phyloP scores from a whole-genome alignment of 2,113 vertebrate genomes.

The Cynopterus brachyotis region DNA sequence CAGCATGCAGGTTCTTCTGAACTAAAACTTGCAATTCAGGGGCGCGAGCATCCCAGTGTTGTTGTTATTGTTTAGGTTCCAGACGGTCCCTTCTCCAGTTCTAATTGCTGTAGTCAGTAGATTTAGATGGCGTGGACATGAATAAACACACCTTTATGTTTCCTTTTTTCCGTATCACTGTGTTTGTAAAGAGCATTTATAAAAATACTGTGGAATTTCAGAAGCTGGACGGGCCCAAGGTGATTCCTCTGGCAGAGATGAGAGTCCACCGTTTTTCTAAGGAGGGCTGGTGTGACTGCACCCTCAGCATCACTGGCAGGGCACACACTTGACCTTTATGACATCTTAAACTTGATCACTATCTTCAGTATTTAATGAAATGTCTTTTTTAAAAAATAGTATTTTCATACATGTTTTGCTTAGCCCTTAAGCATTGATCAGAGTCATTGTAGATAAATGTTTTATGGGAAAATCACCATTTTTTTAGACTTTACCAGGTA shows the following conservation, averaged over 20 bases:
- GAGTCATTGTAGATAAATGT: constrained; percentile 47
- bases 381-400: background rate
- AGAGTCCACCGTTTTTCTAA: background rate
- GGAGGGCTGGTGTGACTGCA: background rate
- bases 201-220: background rate
- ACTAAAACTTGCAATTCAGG: constrained; percentile 8
- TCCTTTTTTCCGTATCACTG: background rate
- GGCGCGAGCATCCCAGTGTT: constrained; percentile 10
- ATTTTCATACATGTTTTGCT: constrained; percentile 28
- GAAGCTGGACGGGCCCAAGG: background rate
- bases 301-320: rapidly evolving
- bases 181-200: background rate
- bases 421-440: constrained; percentile 41
- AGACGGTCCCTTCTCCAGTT: background rate
- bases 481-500: constrained; percentile 26
- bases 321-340: background rate
- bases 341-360: background rate
- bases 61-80: background rate
- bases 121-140: constrained; percentile 48
- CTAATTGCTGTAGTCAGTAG: constrained; percentile 21
- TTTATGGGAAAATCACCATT: constrained; percentile 53
- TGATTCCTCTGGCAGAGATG: background rate
- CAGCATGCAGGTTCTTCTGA: constrained; percentile 29
- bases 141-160: constrained; percentile 67
- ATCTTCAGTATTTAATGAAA: background rate